These are phyloP conservation scores for Eumaeus atala DNA, from an alignment of 1,140 invertebrate species.

Conservation along the genomic window DNA sequence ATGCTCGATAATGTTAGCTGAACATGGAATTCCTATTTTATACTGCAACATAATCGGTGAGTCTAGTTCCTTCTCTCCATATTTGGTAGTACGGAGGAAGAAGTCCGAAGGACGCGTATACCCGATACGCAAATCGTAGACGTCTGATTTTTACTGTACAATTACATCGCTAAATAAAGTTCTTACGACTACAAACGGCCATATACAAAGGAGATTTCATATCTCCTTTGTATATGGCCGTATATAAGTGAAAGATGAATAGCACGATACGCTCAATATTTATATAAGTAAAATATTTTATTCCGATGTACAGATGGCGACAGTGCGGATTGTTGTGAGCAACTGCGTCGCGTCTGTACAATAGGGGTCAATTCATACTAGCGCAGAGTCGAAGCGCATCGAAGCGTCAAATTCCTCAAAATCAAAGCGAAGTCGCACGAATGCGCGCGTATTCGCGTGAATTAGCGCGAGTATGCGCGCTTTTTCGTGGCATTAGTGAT, in stretches of 20 bases:
- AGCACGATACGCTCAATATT: not conserved
- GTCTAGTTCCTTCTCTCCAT: conserved; percentile 20
- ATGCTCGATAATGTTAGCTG: conserved; percentile 22
- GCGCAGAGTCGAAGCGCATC: too few species aligned
- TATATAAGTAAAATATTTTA: conserved; percentile 6
- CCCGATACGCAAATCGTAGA: conserved; percentile 26
- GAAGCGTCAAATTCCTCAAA: too few species aligned
- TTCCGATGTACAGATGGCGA: not conserved
- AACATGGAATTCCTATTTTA: conserved; percentile 31
- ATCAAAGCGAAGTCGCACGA: too few species aligned
- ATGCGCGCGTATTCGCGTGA: too few species aligned
- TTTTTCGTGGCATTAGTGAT: too few species aligned
- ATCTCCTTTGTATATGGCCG: too few species aligned
- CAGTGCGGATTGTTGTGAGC: not conserved
- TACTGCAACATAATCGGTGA: conserved; percentile 27
- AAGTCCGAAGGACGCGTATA: conserved; percentile 21
- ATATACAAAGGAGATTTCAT: conserved; percentile 4
- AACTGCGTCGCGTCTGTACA: not conserved
- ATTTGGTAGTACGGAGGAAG: conserved; percentile 20
- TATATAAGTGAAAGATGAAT: conserved; percentile 4
- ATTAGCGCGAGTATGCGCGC: too few species aligned
- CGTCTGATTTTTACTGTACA: conserved; percentile 16
- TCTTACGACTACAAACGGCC: conserved; percentile 11
- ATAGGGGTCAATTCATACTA: too few species aligned
- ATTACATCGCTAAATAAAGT: conserved; percentile 17